A percentile compares a stretch with the other conserved stretches of the same genome.
Evolutionary conservation across 2,888 invertebrate species (phyloP).

Genomic region (Eupithecia subfuscata): DNA sequence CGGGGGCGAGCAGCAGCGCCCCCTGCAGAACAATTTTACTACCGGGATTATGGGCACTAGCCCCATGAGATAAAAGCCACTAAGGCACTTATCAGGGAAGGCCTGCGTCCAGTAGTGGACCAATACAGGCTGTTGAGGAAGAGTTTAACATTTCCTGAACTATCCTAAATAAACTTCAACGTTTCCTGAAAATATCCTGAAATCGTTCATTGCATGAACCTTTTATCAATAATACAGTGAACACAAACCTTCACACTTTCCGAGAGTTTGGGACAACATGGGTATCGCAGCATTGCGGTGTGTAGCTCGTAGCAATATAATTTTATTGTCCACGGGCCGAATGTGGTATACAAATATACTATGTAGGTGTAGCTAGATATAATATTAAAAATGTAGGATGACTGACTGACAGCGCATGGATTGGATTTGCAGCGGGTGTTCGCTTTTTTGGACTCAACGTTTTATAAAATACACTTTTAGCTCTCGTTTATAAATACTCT

Average conservation of each 20-base stretch:
- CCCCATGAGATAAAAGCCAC: no score
- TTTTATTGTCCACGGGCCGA: conserved; percentile 40
- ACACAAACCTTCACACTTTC: conserved; percentile 22
- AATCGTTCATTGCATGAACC: conserved; percentile 9
- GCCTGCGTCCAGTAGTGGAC: no score
- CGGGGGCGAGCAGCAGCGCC: no score
- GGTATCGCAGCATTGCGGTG: conserved; percentile 37
- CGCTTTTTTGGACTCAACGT: neutral
- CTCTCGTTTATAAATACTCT: no score
- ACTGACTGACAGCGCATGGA: neutral
- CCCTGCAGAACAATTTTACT: no score
- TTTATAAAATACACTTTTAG: neutral
- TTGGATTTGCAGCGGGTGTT: neutral
- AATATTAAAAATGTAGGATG: neutral
- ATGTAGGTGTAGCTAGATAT: conserved; percentile 14
- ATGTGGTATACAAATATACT: conserved; percentile 42
- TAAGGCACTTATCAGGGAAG: no score
- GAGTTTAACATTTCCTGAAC: neutral
- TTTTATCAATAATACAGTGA: conserved; percentile 19
- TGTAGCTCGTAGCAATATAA: conserved; percentile 42
- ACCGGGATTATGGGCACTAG: no score
- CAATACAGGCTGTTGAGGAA: no score
- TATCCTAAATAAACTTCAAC: neutral
- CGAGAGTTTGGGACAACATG: conserved; percentile 20
- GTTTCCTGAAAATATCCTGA: neutral